Conservation (phyloP, 2,113 vertebrate species). For the Myotis lucifugus region DNA sequence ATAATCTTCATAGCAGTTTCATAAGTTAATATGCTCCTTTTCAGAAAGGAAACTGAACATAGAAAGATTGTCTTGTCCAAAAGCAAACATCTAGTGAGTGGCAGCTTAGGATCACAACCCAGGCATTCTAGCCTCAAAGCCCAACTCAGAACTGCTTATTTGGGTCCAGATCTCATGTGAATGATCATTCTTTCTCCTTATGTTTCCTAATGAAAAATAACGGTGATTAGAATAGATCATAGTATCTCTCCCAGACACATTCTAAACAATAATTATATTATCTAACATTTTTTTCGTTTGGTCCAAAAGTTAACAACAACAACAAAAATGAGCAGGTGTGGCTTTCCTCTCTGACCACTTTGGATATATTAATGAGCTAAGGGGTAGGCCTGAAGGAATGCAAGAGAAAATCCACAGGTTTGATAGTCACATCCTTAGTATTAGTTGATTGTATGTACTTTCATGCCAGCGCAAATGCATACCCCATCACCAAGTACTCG, state of each 20-base stretch:
- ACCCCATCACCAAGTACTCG: background rate
- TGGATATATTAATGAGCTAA: background rate
- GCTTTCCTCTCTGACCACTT: background rate
- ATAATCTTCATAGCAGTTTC: background rate
- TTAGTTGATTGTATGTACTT: background rate
- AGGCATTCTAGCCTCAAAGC: background rate
- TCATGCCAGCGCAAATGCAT: background rate
- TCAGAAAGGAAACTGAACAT: background rate
- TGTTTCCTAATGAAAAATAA: background rate
- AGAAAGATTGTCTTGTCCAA: background rate
- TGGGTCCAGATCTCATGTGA: background rate
- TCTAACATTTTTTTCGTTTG: background rate
- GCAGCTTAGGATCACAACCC: background rate
- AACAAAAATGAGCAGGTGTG: background rate
- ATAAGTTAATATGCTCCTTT: background rate
- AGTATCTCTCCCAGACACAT: background rate
- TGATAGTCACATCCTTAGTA: background rate
- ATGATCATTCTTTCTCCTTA: background rate
- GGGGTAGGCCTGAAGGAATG: background rate
- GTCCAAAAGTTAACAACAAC: background rate
- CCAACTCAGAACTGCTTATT: background rate
- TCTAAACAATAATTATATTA: background rate
- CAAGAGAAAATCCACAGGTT: background rate
- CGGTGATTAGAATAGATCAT: background rate
- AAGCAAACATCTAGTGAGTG: background rate